These are phyloP conservation scores for Chauna torquata DNA, from an alignment of 2,113 vertebrate species.

Conservation along the genomic window DNA sequence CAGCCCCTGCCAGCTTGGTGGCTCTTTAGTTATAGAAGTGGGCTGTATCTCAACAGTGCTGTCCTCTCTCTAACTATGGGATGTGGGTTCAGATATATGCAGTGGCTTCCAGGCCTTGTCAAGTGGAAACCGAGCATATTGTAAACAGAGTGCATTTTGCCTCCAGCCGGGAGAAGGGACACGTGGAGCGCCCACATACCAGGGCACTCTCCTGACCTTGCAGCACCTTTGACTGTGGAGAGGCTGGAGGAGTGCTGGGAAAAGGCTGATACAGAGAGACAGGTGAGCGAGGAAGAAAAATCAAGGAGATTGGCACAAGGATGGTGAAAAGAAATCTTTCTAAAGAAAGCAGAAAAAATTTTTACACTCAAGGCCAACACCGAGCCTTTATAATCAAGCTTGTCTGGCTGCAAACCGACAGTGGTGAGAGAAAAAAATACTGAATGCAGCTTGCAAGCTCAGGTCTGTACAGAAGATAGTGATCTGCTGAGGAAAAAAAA, in stretches of 20 bases:
- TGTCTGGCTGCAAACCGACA: not conserved
- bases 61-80: not conserved
- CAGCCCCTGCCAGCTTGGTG: not conserved
- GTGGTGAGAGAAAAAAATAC: not conserved
- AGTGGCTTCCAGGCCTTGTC: not conserved
- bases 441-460: not conserved
- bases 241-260: not conserved
- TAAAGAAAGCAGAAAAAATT: not conserved
- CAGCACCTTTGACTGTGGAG: not conserved
- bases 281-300: constrained; percentile 2
- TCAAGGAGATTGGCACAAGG: constrained; percentile 39
- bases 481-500: not conserved
- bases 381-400: not conserved
- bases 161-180: not conserved
- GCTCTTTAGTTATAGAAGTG: not conserved
- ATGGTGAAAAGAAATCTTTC: not conserved
- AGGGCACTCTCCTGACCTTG: constrained; percentile 7
- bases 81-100: not conserved
- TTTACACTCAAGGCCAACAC: not conserved
- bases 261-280: constrained; percentile 41
- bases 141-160: not conserved
- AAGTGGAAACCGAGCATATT: constrained; percentile 37
- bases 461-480: not conserved
- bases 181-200: not conserved
- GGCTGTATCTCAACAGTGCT: not conserved